Evolutionary conservation across 2,888 invertebrate genomes (phyloP).

Genomic region (Papilio elwesi): DNA sequence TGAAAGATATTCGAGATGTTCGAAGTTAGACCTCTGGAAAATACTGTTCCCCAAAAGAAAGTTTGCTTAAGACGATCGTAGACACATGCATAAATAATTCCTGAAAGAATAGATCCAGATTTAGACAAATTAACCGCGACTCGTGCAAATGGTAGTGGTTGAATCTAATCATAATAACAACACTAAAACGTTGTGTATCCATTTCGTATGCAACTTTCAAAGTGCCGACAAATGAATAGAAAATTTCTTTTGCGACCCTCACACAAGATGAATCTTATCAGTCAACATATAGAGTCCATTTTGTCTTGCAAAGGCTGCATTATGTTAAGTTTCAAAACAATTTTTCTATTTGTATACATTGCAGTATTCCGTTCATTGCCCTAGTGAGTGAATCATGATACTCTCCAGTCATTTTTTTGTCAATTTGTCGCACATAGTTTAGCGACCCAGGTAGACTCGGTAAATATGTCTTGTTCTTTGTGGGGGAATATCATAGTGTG

Average conservation of each 20-base stretch:
- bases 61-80: background rate
- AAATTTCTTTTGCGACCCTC: conserved; percentile 42
- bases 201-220: conserved; percentile 58
- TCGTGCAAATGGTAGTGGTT: conserved; percentile 46
- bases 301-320: background rate
- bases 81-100: background rate
- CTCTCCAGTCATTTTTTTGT: conserved; percentile 20
- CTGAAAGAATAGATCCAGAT: background rate
- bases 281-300: conserved; percentile 23
- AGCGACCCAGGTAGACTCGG: background rate
- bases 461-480: background rate
- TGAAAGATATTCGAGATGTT: too few species aligned
- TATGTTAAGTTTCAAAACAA: background rate
- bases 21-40: too few species aligned
- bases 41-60: too few species aligned
- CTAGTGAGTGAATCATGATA: conserved; percentile 34
- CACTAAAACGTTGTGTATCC: conserved; percentile 53
- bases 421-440: conserved; percentile 2
- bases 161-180: conserved; percentile 52
- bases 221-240: conserved; percentile 49
- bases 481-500: too few species aligned
- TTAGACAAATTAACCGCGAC: too few species aligned
- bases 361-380: conserved; percentile 40
- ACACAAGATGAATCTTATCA: conserved; percentile 16
- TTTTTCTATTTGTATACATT: conserved; percentile 34